phyloP scores from a whole-genome alignment of 1,140 invertebrate species.

The Fragariocoptes setiger region DNA sequence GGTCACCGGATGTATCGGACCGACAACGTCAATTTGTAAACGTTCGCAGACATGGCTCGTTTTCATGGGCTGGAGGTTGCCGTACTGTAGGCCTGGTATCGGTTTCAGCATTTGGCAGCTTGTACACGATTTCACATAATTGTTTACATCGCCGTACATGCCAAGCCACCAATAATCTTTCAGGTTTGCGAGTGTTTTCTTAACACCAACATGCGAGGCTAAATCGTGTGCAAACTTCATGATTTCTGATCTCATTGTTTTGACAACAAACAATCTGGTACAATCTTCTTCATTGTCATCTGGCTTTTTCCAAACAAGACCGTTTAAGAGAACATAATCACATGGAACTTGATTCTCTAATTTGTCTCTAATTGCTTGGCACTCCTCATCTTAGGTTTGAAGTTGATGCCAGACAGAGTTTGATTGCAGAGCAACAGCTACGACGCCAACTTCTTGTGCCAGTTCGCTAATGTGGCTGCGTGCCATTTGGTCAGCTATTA shows the following conservation, averaged over 20 bases:
- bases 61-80: constrained; percentile 13
- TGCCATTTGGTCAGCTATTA: too few species aligned
- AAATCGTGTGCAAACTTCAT: constrained; percentile 8
- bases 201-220: constrained; percentile 2
- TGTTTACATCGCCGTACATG: not conserved
- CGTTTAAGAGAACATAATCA: too few species aligned
- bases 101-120: constrained; percentile 3
- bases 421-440: too few species aligned
- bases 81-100: constrained; percentile 13
- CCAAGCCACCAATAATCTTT: constrained; percentile 6
- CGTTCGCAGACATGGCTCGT: constrained; percentile 9
- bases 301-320: not conserved
- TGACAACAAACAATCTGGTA: too few species aligned
- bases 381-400: too few species aligned
- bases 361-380: too few species aligned
- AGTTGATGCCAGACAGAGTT: too few species aligned
- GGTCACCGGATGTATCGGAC: constrained; percentile 9
- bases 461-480: too few species aligned
- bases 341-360: too few species aligned
- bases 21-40: constrained; percentile 12
- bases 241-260: constrained; percentile 1
- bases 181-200: constrained; percentile 9
- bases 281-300: not conserved
- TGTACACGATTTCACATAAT: not conserved
- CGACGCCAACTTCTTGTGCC: too few species aligned